These are phyloP conservation scores for Aplochiton taeniatus DNA, from an alignment of 2,797 vertebrate species.

Conservation along the genomic window DNA sequence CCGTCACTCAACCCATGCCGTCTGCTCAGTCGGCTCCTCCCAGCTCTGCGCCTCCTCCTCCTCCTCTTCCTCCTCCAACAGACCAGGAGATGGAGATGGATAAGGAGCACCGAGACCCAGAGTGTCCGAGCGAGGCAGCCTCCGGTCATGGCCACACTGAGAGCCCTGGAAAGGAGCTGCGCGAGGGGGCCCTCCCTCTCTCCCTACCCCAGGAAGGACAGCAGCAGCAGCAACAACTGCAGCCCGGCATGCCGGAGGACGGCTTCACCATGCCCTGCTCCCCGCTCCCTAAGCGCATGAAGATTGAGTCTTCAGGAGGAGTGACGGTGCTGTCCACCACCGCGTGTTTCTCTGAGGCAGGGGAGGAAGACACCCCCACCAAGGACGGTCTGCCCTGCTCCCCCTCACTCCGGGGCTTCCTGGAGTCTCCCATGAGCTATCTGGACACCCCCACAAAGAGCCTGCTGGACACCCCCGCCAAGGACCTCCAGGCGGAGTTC, in stretches of 20 bases:
- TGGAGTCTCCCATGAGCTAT: slow-evolving; percentile 94
- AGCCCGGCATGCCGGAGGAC: slow-evolving; percentile 64
- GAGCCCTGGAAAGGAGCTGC: slow-evolving; percentile 36
- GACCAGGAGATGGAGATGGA: slow-evolving; percentile 59
- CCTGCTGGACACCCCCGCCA: slow-evolving; percentile 90
- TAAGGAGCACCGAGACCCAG: slow-evolving; percentile 39
- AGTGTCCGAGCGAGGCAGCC: slow-evolving; percentile 46
- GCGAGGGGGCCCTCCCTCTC: slow-evolving; percentile 22
- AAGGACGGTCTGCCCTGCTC: slow-evolving; percentile 86
- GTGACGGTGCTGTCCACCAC: slow-evolving; percentile 94
- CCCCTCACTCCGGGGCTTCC: slow-evolving; percentile 90
- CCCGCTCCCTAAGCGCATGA: slow-evolving; percentile 90
- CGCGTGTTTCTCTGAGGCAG: slow-evolving; percentile 79
- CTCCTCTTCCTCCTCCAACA: slow-evolving; percentile 37
- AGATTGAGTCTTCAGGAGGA: slow-evolving; percentile 90
- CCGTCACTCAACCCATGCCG: slow-evolving; percentile 45
- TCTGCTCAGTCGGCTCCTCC: slow-evolving; percentile 34
- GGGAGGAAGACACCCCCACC: slow-evolving; percentile 84
- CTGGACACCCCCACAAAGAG: slow-evolving; percentile 93
- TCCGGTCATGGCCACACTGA: slow-evolving; percentile 37
- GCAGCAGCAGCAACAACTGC: slow-evolving; percentile 53
- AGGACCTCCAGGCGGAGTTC: slow-evolving; percentile 88
- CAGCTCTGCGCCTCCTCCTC: slow-evolving; percentile 26
- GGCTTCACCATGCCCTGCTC: slow-evolving; percentile 74
- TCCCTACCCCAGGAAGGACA: slow-evolving; percentile 49